Evolutionary conservation across 2,888 invertebrate genomes (phyloP).

Genomic region (Heliconius ismenius): DNA sequence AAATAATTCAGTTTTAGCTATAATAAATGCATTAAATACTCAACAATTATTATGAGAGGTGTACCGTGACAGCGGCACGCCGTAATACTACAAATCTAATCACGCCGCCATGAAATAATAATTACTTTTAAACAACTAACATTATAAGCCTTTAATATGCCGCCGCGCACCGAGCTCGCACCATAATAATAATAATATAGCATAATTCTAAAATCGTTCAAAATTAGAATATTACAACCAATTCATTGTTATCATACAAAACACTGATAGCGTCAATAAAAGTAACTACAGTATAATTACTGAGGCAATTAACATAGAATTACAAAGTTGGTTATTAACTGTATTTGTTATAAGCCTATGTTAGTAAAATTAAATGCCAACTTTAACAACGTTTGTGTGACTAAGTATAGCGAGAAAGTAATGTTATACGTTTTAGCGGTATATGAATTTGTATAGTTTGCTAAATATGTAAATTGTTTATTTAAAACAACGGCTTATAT

Average conservation of each 20-base stretch:
- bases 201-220: slow-evolving; percentile 45
- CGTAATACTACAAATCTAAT: slow-evolving; percentile 42
- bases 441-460: slow-evolving; percentile 7
- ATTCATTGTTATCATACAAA: slow-evolving; percentile 62
- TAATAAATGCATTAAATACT: slow-evolving; percentile 29
- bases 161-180: slow-evolving; percentile 31
- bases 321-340: slow-evolving; percentile 53
- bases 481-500: neutral
- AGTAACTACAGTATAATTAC: slow-evolving; percentile 56
- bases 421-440: slow-evolving; percentile 24
- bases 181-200: slow-evolving; percentile 37
- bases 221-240: slow-evolving; percentile 61
- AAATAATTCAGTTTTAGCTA: neutral
- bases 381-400: slow-evolving; percentile 46
- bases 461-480: neutral
- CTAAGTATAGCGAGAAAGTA: slow-evolving; percentile 36
- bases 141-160: slow-evolving; percentile 43
- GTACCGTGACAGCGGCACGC: slow-evolving; percentile 34
- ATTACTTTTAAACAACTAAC: slow-evolving; percentile 43
- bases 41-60: slow-evolving; percentile 32
- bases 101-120: slow-evolving; percentile 43
- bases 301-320: slow-evolving; percentile 58
- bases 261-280: slow-evolving; percentile 57
- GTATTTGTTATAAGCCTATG: slow-evolving; percentile 49
- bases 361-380: slow-evolving; percentile 48